phyloP scores from a whole-genome alignment of 2,888 invertebrate genomes.

The Watsonalla binaria region DNA sequence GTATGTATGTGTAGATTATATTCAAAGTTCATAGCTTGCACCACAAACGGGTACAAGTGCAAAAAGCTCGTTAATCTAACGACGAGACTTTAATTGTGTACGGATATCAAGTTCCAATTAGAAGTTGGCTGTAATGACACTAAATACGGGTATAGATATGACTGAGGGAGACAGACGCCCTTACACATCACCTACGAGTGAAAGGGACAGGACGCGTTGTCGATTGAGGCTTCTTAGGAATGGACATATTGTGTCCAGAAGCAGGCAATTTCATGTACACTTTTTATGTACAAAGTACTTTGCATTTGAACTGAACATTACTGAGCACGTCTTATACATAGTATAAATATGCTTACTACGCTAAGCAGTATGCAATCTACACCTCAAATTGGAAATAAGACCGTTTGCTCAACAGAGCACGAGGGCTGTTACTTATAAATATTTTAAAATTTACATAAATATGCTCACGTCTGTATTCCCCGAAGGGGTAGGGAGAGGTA shows the following conservation, averaged over 20 bases:
- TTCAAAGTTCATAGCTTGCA: conserved; percentile 13
- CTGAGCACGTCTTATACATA: too few relatives aligned
- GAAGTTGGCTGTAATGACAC: conserved; percentile 58
- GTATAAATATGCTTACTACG: too few relatives aligned
- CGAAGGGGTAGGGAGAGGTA: too few relatives aligned
- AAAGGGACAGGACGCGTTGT: not conserved
- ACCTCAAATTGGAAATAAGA: too few relatives aligned
- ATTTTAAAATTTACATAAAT: too few relatives aligned
- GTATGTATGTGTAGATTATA: conserved; percentile 8
- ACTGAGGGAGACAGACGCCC: not conserved
- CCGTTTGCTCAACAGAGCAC: too few relatives aligned
- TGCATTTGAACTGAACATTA: not conserved
- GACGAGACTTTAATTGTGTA: conserved; percentile 62
- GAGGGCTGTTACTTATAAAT: too few relatives aligned
- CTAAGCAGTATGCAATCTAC: too few relatives aligned
- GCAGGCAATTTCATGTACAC: not conserved
- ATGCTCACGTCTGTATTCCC: too few relatives aligned
- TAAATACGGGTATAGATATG: conserved; percentile 34
- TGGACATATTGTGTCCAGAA: not conserved
- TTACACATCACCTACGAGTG: not conserved
- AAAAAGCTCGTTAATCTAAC: conserved; percentile 69
- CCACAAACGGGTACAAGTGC: conserved; percentile 28
- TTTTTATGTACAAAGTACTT: not conserved
- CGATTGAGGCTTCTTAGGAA: not conserved
- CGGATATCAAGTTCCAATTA: conserved; percentile 74